Percentiles rank a stretch among this genome's conserved stretches.
Conservation (phyloP, 2,888 invertebrate species). For the Archaeoteleia sp. region DNA sequence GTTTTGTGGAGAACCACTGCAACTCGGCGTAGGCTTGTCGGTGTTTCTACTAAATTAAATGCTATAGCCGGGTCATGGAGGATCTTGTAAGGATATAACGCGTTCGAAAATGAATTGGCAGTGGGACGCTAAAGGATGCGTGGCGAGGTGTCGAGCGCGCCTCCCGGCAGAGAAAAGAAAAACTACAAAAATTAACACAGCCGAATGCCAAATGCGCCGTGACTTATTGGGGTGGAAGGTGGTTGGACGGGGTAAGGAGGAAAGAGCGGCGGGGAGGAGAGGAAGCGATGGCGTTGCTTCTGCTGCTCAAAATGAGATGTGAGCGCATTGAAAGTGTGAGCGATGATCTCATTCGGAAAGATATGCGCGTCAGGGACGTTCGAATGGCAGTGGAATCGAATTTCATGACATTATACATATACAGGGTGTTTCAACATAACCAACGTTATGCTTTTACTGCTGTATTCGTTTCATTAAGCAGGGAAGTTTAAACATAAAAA, state of each 20-base stretch:
- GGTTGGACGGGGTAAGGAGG: constrained; percentile 11
- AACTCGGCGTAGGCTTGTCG: constrained; percentile 50
- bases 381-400: constrained; percentile 53
- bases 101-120: constrained; percentile 48
- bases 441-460: too few species aligned
- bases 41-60: constrained; percentile 67
- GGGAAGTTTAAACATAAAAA: too few species aligned
- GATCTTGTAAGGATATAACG: constrained; percentile 48
- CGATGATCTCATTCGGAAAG: constrained; percentile 60
- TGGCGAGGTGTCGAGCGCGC: constrained; percentile 36
- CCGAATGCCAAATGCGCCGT: constrained; percentile 71
- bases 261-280: constrained; percentile 36
- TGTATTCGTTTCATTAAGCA: too few species aligned
- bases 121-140: constrained; percentile 48
- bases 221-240: constrained; percentile 66
- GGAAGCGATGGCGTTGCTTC: constrained; percentile 9
- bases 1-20: constrained; percentile 57
- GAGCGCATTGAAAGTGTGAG: constrained; percentile 58
- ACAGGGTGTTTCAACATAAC: too few species aligned
- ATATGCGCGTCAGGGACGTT: constrained; percentile 47
- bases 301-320: constrained; percentile 60
- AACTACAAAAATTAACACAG: constrained; percentile 68
- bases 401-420: neutral
- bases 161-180: constrained; percentile 39
- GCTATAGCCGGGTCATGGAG: constrained; percentile 49